Percentiles rank a stretch among this genome's conserved stretches.
These are phyloP conservation scores for Chamaea fasciata DNA, from an alignment of 2,113 vertebrate species.

Conservation along the genomic window DNA sequence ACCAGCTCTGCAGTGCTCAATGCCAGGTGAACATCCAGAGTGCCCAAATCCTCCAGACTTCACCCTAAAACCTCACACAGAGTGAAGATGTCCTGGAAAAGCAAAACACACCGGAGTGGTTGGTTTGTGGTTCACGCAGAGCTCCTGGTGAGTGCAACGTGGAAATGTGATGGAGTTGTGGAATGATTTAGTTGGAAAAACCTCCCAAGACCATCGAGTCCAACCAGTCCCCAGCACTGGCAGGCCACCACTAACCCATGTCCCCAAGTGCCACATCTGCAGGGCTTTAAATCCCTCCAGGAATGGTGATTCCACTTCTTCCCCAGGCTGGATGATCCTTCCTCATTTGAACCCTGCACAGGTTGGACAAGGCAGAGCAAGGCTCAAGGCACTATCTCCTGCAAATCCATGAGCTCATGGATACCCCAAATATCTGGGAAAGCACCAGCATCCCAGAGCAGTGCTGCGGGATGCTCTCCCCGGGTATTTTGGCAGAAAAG, in stretches of 20 bases:
- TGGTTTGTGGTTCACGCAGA: neutral
- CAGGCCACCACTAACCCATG: neutral
- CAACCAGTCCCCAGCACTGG: neutral
- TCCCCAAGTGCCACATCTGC: neutral
- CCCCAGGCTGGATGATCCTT: neutral
- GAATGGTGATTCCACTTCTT: neutral
- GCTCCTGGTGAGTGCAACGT: neutral
- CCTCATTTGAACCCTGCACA: neutral
- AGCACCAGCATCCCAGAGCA: neutral
- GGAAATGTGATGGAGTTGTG: neutral
- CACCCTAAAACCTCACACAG: neutral
- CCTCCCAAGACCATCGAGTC: neutral
- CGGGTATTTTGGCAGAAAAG: neutral
- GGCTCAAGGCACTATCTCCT: neutral
- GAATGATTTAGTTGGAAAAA: neutral
- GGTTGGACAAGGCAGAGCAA: neutral
- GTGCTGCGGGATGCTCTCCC: neutral
- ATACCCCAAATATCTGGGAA: neutral
- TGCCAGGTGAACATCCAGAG: neutral
- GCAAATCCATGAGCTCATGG: neutral
- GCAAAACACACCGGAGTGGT: too few relatives aligned
- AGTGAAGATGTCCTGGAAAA: neutral
- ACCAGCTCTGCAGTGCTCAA: neutral
- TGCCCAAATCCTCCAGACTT: neutral
- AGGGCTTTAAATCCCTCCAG: neutral